These are phyloP conservation scores for Eonycteris spelaea DNA, from an alignment of 2,113 vertebrate genomes.

Conservation along the genomic window DNA sequence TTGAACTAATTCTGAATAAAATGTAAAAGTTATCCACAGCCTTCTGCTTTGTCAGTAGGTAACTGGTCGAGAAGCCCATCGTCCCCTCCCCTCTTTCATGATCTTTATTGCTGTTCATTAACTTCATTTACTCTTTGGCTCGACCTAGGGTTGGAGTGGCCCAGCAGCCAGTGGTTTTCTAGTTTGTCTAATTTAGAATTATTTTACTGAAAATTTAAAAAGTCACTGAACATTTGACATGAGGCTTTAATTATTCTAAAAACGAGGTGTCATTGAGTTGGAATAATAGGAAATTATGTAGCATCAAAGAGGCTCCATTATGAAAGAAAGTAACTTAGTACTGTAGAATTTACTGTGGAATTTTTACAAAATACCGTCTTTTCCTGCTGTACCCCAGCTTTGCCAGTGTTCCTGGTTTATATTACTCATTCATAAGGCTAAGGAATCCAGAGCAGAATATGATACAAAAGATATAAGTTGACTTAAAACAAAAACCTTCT, in stretches of 20 bases:
- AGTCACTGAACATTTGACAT: background rate
- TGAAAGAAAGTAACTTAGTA: background rate
- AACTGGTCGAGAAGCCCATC: background rate
- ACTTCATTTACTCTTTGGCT: background rate
- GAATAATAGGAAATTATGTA: background rate
- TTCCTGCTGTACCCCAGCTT: background rate
- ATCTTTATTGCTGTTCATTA: background rate
- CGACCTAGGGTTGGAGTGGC: background rate
- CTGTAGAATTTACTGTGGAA: background rate
- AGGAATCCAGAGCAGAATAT: background rate
- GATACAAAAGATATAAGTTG: background rate
- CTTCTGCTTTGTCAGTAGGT: background rate
- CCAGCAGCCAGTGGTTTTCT: background rate
- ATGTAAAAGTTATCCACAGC: background rate
- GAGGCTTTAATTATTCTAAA: background rate
- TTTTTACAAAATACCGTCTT: background rate
- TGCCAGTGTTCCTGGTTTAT: background rate
- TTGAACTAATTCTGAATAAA: background rate
- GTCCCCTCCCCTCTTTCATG: background rate
- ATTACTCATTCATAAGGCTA: background rate
- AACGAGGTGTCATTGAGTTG: background rate
- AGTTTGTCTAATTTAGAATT: background rate
- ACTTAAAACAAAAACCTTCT: background rate
- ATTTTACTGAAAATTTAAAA: conserved; percentile 17
- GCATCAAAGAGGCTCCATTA: background rate